phyloP scores from a whole-genome alignment of 1,140 invertebrate species.

The Temnothorax longispinosus region DNA sequence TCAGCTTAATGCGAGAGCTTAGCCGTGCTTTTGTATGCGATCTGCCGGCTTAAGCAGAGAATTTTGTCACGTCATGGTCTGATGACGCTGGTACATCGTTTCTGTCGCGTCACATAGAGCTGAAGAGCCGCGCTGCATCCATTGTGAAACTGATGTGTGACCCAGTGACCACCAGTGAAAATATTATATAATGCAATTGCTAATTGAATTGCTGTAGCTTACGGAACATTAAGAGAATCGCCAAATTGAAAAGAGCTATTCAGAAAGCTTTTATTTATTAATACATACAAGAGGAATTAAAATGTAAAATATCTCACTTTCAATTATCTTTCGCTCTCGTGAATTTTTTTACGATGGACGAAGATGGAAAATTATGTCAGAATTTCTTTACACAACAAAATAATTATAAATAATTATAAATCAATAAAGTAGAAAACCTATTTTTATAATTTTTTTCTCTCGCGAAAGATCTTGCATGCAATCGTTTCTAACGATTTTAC shows the following conservation, averaged over 20 bases:
- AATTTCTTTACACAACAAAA: background rate
- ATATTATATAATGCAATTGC: background rate
- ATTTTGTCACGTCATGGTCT: slow-evolving; percentile 57
- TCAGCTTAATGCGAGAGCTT: slow-evolving; percentile 45
- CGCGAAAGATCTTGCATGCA: background rate
- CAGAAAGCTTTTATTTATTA: background rate
- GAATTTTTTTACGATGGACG: background rate
- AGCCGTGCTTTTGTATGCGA: slow-evolving; percentile 53
- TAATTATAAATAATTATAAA: background rate
- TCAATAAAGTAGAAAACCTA: background rate
- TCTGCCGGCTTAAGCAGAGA: slow-evolving; percentile 25
- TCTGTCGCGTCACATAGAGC: slow-evolving; percentile 51
- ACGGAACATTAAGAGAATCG: background rate
- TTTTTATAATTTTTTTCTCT: background rate
- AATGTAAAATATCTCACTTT: background rate
- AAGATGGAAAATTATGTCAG: background rate
- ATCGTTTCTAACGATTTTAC: slow-evolving; percentile 35
- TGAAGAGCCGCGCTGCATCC: slow-evolving; percentile 25
- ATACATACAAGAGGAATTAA: background rate
- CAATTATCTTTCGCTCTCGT: background rate
- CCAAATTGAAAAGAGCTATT: background rate
- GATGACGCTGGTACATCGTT: slow-evolving; percentile 54
- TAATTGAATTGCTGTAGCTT: slow-evolving; percentile 37
- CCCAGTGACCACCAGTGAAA: slow-evolving; percentile 50
- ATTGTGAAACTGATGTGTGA: slow-evolving; percentile 56